Conservation (phyloP, 2,797 vertebrate genomes). For the Enteromius fasciolatus region DNA sequence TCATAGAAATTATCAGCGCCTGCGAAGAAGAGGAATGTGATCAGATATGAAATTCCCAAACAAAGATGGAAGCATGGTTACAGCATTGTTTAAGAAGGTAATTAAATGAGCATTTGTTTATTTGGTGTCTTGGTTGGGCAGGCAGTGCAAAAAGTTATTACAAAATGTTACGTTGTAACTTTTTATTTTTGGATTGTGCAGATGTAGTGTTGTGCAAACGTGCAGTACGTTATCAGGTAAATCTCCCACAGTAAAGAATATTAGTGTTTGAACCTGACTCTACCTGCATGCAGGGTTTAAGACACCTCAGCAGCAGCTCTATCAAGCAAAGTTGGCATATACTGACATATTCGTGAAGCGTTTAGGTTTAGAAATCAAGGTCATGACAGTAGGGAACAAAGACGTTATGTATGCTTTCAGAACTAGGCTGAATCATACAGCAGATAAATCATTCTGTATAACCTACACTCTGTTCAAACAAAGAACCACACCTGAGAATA, state of each 20-base stretch:
- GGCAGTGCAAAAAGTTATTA: neutral
- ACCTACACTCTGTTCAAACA: neutral
- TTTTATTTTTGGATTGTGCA: neutral
- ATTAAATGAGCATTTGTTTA: neutral
- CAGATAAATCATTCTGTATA: neutral
- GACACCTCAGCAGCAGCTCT: neutral
- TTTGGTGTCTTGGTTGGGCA: neutral
- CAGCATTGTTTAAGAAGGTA: neutral
- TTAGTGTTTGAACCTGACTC: neutral
- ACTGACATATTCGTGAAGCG: neutral
- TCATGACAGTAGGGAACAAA: conserved; percentile 9
- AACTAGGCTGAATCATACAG: neutral
- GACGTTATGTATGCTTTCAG: neutral
- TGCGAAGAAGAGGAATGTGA: conserved; percentile 45
- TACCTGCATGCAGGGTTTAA: conserved; percentile 7
- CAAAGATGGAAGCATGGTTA: neutral
- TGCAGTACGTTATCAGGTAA: neutral
- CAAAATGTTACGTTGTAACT: neutral
- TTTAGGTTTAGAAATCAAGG: conserved; percentile 18
- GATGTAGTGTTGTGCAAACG: neutral
- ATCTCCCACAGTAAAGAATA: neutral
- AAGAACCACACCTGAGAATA: neutral
- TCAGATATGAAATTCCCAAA: neutral
- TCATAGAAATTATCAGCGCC: conserved; percentile 93
- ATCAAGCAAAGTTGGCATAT: neutral